phyloP scores from a whole-genome alignment of 2,797 vertebrate genomes.

The Tenualosa ilisha region DNA sequence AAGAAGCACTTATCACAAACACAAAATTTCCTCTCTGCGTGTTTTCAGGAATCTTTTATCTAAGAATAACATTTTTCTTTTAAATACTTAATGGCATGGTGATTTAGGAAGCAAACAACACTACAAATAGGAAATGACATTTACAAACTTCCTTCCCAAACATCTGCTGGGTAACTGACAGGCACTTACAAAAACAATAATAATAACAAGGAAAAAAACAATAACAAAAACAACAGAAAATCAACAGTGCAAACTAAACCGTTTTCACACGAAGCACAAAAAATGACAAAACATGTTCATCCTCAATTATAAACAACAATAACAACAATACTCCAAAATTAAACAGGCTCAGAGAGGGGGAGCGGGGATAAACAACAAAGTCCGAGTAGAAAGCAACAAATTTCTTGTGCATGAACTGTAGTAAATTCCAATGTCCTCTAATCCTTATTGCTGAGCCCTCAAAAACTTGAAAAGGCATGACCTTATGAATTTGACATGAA shows the following conservation, averaged over 20 bases:
- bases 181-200: slow-evolving; percentile 61
- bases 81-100: slow-evolving; percentile 70
- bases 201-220: slow-evolving; percentile 58
- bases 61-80: slow-evolving; percentile 74
- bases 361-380: not conserved
- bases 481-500: too few relatives aligned
- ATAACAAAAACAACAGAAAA: slow-evolving; percentile 44
- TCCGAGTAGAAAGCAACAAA: too few relatives aligned
- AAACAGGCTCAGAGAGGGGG: not conserved
- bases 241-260: slow-evolving; percentile 28
- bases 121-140: slow-evolving; percentile 71
- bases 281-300: slow-evolving; percentile 1
- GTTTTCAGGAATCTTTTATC: slow-evolving; percentile 66
- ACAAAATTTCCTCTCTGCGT: slow-evolving; percentile 63
- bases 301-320: not conserved
- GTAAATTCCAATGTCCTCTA: too few relatives aligned
- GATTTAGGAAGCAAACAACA: slow-evolving; percentile 61
- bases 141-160: slow-evolving; percentile 74
- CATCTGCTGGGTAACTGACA: slow-evolving; percentile 59
- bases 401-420: too few relatives aligned
- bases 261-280: not conserved
- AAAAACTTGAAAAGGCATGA: too few relatives aligned
- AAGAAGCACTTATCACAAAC: slow-evolving; percentile 49
- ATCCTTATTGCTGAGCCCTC: too few relatives aligned
- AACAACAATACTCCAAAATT: not conserved